A percentile compares a stretch with the other conserved stretches of the same genome.
These are phyloP conservation scores for Gymnopithys bicolor DNA, from an alignment of 2,797 vertebrate species.

Conservation along the genomic window DNA sequence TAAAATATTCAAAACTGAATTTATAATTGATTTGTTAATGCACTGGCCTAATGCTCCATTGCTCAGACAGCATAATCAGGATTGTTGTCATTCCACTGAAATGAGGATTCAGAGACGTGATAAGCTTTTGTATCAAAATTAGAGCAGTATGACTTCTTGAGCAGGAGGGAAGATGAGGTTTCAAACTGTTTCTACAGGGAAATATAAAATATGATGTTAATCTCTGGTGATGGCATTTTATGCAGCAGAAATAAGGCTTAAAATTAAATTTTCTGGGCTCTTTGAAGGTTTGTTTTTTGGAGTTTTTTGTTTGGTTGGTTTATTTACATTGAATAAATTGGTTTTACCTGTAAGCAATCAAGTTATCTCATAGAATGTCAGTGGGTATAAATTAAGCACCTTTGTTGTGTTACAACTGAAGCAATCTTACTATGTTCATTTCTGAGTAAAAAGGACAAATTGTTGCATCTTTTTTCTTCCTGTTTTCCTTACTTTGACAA, in stretches of 20 bases:
- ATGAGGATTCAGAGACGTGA: not conserved
- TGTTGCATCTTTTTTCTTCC: not conserved
- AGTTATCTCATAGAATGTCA: not conserved
- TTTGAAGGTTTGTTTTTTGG: not conserved
- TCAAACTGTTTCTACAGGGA: conserved; percentile 28
- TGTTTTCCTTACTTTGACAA: not conserved
- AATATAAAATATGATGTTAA: not conserved
- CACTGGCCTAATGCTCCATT: not conserved
- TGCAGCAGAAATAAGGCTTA: not conserved
- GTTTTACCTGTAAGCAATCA: not conserved
- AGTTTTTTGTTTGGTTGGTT: too few relatives aligned
- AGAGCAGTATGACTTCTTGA: not conserved
- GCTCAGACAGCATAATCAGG: conserved; percentile 6
- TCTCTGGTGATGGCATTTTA: not conserved
- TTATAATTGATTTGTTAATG: conserved; percentile 13
- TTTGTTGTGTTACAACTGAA: not conserved
- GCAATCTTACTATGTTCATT: not conserved
- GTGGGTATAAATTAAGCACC: not conserved
- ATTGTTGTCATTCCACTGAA: not conserved
- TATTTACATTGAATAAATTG: not conserved
- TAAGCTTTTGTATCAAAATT: conserved; percentile 11
- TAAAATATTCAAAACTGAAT: not conserved
- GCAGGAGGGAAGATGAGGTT: conserved; percentile 4
- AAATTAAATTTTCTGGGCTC: not conserved
- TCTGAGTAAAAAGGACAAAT: not conserved